These are phyloP conservation scores for Cephus pulcher DNA, from an alignment of 2,888 invertebrate species.

Conservation along the genomic window DNA sequence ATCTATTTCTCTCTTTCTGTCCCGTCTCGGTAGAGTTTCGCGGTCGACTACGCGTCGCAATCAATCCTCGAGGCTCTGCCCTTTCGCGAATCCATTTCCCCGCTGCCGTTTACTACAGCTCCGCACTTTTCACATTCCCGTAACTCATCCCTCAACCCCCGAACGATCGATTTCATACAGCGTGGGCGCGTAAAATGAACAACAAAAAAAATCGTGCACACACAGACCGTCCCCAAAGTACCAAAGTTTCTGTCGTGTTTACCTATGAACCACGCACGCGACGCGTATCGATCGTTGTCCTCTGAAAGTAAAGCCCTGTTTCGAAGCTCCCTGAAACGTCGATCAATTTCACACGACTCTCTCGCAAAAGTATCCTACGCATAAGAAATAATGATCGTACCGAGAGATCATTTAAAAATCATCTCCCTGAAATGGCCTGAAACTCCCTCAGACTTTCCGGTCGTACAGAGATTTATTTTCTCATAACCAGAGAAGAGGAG, in stretches of 20 bases:
- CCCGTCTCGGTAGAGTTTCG: neutral
- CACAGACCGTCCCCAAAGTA: neutral
- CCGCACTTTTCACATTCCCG: neutral
- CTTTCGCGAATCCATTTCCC: constrained; percentile 2
- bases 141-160: neutral
- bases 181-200: neutral
- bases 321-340: neutral
- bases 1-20: neutral
- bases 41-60: neutral
- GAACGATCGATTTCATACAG: neutral
- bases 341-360: neutral
- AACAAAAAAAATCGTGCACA: neutral
- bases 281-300: neutral
- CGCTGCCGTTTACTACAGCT: neutral
- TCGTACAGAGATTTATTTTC: neutral
- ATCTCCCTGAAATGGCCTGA: neutral
- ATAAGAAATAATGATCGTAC: neutral
- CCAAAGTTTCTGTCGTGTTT: neutral
- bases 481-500: neutral
- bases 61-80: neutral
- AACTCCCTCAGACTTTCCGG: neutral
- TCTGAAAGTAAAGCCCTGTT: neutral
- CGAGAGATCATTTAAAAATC: neutral
- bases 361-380: neutral
- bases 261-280: neutral